Percentiles rank a stretch among this genome's conserved stretches.
phyloP scores from a whole-genome alignment of 1,140 invertebrate species.

The Trachymyrmex cornetzi region DNA sequence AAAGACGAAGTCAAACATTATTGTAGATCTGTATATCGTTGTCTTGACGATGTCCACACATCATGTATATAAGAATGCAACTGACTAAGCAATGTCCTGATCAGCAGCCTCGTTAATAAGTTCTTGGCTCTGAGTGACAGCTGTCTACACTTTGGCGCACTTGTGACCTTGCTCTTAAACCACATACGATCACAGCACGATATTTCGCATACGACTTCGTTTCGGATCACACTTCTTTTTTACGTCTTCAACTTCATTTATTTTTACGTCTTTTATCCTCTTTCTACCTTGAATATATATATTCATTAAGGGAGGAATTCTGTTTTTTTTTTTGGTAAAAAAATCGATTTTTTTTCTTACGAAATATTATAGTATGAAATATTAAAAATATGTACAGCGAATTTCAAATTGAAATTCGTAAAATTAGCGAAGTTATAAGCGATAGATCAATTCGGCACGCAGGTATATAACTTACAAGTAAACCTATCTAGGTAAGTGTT shows the following conservation, averaged over 20 bases:
- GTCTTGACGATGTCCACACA: neutral
- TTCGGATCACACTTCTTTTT: neutral
- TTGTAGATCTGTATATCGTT: neutral
- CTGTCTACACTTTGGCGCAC: conserved; percentile 76
- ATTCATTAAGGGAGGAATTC: neutral
- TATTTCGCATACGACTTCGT: neutral
- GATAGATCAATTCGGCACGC: too few relatives aligned
- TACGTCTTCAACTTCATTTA: neutral
- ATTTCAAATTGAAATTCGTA: too few relatives aligned
- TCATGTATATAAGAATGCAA: conserved; percentile 57
- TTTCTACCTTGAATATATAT: neutral
- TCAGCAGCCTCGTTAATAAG: conserved; percentile 68
- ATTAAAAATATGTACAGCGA: too few relatives aligned
- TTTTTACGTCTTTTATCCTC: neutral
- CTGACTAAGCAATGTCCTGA: conserved; percentile 70
- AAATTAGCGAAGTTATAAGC: too few relatives aligned
- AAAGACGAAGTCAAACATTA: neutral
- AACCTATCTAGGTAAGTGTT: too few relatives aligned
- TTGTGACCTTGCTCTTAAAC: conserved; percentile 74
- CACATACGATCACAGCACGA: conserved; percentile 6
- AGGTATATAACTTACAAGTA: too few relatives aligned
- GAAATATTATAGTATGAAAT: too few relatives aligned
- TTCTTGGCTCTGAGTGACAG: conserved; percentile 66
- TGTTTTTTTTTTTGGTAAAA: too few relatives aligned
- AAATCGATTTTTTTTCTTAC: too few relatives aligned